A percentile compares a stretch with the other conserved stretches of the same genome.
phyloP scores from a whole-genome alignment of 2,888 invertebrate species.

The Leptarthrus brevirostris region DNA sequence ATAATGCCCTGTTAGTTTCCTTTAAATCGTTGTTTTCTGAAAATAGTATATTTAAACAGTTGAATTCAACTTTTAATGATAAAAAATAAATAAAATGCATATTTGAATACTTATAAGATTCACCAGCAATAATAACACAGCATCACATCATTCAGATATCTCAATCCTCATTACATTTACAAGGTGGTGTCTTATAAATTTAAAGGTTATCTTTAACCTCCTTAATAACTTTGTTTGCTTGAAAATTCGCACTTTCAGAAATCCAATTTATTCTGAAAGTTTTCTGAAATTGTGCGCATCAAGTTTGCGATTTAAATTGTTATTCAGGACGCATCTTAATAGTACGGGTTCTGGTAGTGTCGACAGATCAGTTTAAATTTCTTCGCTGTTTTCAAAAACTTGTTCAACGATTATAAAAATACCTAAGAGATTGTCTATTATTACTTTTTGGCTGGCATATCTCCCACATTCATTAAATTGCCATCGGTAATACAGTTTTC shows the following conservation, averaged over 20 bases:
- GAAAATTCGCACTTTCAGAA: too few relatives aligned
- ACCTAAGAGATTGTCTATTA: neutral
- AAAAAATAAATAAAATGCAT: too few relatives aligned
- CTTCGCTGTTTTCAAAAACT: neutral
- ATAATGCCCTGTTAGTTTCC: neutral
- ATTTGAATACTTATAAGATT: too few relatives aligned
- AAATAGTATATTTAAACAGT: too few relatives aligned
- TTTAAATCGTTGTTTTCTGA: neutral
- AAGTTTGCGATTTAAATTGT: neutral
- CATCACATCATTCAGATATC: too few relatives aligned
- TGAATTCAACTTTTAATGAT: too few relatives aligned
- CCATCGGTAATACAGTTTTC: neutral
- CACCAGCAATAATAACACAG: too few relatives aligned
- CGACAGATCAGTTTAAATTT: neutral
- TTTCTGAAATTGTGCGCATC: neutral
- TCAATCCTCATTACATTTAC: too few relatives aligned
- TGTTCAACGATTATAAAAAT: neutral
- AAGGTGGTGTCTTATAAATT: too few relatives aligned
- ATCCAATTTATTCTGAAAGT: neutral
- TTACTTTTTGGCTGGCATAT: neutral
- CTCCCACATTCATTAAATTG: neutral
- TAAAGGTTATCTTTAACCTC: too few relatives aligned
- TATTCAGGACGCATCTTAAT: neutral
- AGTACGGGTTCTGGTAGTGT: neutral
- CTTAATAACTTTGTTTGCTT: too few relatives aligned